Evolutionary conservation across 2,113 vertebrate genomes (phyloP), one percentile per base, ranked within the genome.

Genomic region (Holacanthus passer): DNA sequence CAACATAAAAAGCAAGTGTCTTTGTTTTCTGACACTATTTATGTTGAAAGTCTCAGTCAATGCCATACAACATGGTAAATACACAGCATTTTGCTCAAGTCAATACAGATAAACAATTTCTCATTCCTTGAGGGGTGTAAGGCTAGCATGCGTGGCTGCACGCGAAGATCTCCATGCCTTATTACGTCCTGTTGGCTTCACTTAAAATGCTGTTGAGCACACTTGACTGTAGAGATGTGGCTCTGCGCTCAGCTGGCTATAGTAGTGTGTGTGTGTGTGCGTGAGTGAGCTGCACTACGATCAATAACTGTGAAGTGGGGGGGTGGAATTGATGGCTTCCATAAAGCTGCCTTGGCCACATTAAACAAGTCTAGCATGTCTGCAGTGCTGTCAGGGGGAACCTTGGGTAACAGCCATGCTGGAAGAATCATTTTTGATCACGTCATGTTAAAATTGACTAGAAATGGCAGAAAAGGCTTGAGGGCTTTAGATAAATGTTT

Each of bases 321-420:
- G 20, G 20, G 22, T 39, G 37, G 14, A 9, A 2, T 41, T 87
- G 67, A 91, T 92, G 73, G 62, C 82, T 56, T 84, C 87, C 65
- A 86, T 91, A 88, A 93, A 93, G 69, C 79, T 70, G 83, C 85
- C 81, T 70, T 58, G 73, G 72, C 63, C 71, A 81, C 80, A 85
- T 89, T 90, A 85, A 88, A 87, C 82, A 87, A 90, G 64, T 85
- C 77, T 78, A 80, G 73, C 80, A 76, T 81, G 88, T 85, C 77
- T 87, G 82, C 77, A 59, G 72, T 69, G 75, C 80, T 58, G 77
- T 69, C 60, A 22, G 67, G 58, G 52, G 55, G 14, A 83, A 31
- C 41, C 58, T 70, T 75, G 72, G 70, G 53, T 58, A 70, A 66
- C 41, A 73, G 78, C 83, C 82, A 77, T 71, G 35, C 65, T 78